Conservation (phyloP, 2,888 invertebrate genomes). For the Pollenia labialis region DNA sequence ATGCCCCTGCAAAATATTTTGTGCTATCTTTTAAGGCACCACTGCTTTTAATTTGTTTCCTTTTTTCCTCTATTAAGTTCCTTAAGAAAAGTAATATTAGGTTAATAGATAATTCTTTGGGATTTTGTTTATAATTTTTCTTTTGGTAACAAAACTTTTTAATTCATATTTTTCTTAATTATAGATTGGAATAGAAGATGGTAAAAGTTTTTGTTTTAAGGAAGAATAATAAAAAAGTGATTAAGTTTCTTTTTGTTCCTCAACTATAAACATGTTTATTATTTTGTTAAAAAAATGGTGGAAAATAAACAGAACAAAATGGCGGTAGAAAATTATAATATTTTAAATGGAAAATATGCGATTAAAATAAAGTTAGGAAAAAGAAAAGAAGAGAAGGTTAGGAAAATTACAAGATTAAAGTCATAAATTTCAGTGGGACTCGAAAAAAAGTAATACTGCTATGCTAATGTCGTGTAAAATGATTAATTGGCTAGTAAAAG, state of each 20-base stretch:
- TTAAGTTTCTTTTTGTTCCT: slow-evolving; percentile 30
- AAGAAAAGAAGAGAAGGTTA: background rate
- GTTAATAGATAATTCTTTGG: slow-evolving; percentile 22
- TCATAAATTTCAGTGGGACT: background rate
- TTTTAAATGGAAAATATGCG: slow-evolving; percentile 12
- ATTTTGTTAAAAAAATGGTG: background rate
- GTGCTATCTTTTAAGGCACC: too few species aligned
- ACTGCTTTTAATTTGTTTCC: background rate
- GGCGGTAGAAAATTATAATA: background rate
- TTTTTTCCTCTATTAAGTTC: background rate
- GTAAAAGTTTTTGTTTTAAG: slow-evolving; percentile 23
- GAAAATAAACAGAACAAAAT: slow-evolving; percentile 7
- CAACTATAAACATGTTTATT: slow-evolving; percentile 47
- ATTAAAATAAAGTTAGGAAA: background rate
- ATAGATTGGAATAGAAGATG: background rate
- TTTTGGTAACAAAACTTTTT: slow-evolving; percentile 16
- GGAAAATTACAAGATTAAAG: background rate
- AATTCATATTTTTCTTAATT: slow-evolving; percentile 26
- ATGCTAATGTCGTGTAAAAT: background rate
- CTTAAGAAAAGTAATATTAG: background rate
- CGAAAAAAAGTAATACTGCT: background rate
- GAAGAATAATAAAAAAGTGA: slow-evolving; percentile 13
- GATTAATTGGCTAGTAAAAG: background rate
- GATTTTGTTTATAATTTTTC: background rate
- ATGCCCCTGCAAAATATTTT: too few species aligned